phyloP scores from a whole-genome alignment of 64 coral and sea anemone genomes.

The Stichodactyla mertensii region DNA sequence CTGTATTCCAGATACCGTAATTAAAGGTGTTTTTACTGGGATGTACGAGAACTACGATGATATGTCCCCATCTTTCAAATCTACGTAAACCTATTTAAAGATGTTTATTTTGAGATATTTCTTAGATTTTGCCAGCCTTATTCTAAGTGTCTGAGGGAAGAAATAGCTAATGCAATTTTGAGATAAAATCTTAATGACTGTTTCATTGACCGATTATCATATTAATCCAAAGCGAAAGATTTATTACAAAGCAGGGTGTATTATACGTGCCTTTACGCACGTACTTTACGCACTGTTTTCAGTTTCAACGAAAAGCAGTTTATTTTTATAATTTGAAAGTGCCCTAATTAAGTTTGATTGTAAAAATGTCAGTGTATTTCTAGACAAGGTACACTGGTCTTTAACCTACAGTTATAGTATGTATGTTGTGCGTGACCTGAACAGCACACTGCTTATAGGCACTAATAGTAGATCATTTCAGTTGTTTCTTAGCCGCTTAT shows the following conservation, averaged over 20 bases:
- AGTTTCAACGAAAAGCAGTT: background rate
- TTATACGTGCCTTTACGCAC: background rate
- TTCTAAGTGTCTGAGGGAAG: background rate
- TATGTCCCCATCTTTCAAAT: background rate
- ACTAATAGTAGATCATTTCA: background rate
- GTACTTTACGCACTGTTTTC: background rate
- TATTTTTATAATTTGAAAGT: background rate
- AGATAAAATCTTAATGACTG: background rate
- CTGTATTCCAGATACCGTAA: slow-evolving; percentile 39
- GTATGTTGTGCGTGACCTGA: background rate
- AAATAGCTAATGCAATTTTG: background rate
- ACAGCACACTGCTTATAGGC: background rate
- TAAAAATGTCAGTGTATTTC: background rate
- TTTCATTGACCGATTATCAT: background rate
- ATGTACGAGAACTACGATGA: slow-evolving; percentile 7
- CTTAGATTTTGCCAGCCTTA: background rate
- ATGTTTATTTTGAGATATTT: background rate
- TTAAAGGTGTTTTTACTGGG: slow-evolving; percentile 32
- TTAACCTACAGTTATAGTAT: background rate
- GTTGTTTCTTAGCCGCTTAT: background rate
- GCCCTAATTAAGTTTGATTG: background rate
- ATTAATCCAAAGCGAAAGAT: background rate
- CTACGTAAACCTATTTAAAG: background rate
- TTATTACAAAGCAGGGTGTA: background rate
- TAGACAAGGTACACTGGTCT: background rate